Conservation (phyloP, 2,888 invertebrate species). For the Crioceris asparagi region DNA sequence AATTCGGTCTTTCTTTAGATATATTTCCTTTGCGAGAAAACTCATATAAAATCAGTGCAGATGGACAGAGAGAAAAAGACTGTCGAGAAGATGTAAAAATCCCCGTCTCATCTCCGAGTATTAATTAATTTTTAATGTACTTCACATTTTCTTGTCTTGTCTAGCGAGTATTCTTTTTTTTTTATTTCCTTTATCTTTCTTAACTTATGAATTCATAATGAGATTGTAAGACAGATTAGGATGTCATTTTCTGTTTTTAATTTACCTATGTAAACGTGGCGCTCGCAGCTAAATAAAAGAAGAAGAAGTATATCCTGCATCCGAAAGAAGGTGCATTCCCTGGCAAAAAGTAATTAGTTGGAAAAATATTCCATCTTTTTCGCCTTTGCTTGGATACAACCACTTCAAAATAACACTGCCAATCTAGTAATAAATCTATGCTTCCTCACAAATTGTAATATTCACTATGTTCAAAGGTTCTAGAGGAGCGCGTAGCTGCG, state of each 20-base stretch:
- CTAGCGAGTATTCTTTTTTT: conserved; percentile 28
- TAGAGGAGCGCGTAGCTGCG: too few species aligned
- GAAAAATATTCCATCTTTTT: conserved; percentile 1
- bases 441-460: too few species aligned
- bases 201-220: conserved; percentile 54
- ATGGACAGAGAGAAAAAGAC: too few species aligned
- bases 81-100: conserved; percentile 25
- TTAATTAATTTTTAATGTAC: conserved; percentile 35
- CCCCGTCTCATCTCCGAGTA: conserved; percentile 28
- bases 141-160: conserved; percentile 30
- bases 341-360: conserved; percentile 2
- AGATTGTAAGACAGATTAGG: conserved; percentile 50
- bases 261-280: conserved; percentile 13
- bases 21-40: too few species aligned
- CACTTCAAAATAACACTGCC: too few species aligned
- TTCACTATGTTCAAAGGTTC: too few species aligned
- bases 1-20: conserved; percentile 9
- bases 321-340: not conserved
- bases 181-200: conserved; percentile 46
- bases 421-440: too few species aligned
- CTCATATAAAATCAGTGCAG: conserved; percentile 12
- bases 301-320: conserved; percentile 7
- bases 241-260: conserved; percentile 28
- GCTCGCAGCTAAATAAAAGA: conserved; percentile 7
- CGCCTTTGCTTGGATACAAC: too few species aligned